Evolutionary conservation across 1,140 invertebrate species (phyloP).

Genomic region (Stegodyphus dumicola): DNA sequence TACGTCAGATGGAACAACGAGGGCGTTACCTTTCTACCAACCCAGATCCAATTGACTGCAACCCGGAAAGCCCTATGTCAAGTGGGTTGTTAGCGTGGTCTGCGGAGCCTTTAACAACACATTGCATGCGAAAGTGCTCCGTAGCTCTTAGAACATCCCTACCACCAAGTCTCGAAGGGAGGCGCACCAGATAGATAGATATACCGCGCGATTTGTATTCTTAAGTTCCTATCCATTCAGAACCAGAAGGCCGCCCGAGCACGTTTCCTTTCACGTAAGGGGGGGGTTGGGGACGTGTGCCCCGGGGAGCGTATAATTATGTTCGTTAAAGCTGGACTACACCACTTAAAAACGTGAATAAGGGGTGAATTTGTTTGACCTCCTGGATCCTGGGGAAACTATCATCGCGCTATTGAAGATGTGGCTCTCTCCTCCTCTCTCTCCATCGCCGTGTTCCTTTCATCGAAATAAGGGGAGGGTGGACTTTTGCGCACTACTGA

Average conservation of each 20-base stretch:
- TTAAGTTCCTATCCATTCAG: conserved; percentile 23
- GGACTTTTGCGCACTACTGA: conserved; percentile 30
- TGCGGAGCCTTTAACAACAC: conserved; percentile 11
- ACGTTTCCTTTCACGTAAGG: conserved; percentile 42
- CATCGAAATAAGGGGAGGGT: not conserved
- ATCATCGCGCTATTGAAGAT: conserved; percentile 43
- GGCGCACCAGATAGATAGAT: too few species aligned
- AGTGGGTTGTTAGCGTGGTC: conserved; percentile 49
- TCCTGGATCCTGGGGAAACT: conserved; percentile 26
- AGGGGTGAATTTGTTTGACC: conserved; percentile 60
- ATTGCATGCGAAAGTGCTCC: not conserved
- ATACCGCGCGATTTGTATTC: conserved; percentile 33
- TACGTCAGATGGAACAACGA: too few species aligned
- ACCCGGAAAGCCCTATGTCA: conserved; percentile 36
- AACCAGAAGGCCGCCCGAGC: conserved; percentile 5
- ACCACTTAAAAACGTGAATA: conserved; percentile 61
- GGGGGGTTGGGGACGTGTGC: conserved; percentile 1
- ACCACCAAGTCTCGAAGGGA: not conserved
- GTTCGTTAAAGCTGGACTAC: conserved; percentile 61
- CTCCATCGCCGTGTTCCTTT: not conserved
- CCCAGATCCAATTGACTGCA: conserved; percentile 26
- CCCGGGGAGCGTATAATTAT: conserved; percentile 58
- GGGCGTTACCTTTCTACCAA: too few species aligned
- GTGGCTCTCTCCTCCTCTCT: not conserved
- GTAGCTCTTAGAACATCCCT: conserved; percentile 22